phyloP scores from a whole-genome alignment of 2,888 invertebrate species.

The Trichogramma dendrolimi region DNA sequence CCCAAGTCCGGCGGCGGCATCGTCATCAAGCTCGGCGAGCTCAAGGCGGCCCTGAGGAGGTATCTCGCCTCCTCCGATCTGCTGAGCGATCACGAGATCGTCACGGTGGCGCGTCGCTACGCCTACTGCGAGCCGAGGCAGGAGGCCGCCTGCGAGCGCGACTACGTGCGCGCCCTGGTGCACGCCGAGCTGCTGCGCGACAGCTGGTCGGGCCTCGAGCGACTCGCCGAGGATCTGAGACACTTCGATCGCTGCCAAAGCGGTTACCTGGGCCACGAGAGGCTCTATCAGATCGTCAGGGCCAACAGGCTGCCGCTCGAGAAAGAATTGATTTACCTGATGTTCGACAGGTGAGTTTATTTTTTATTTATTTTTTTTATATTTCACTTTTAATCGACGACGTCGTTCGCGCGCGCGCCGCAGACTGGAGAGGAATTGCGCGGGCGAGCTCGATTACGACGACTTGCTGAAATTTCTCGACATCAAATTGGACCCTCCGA shows the following conservation, averaged over 20 bases:
- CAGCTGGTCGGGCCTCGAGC: slow-evolving; percentile 68
- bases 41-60: slow-evolving; percentile 8
- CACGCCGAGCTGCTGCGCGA: slow-evolving; percentile 69
- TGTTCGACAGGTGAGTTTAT: slow-evolving; percentile 63
- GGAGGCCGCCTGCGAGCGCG: slow-evolving; percentile 31
- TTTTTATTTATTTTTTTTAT: slow-evolving; percentile 7
- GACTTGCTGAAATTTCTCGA: slow-evolving; percentile 72
- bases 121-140: slow-evolving; percentile 59
- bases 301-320: slow-evolving; percentile 69
- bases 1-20: slow-evolving; percentile 34
- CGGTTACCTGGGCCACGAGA: slow-evolving; percentile 59
- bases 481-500: slow-evolving; percentile 58
- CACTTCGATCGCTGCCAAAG: slow-evolving; percentile 58
- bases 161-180: slow-evolving; percentile 59
- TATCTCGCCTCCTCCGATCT: slow-evolving; percentile 49
- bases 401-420: no score
- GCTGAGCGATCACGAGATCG: slow-evolving; percentile 77
- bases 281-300: slow-evolving; percentile 63
- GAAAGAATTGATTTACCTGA: slow-evolving; percentile 64
- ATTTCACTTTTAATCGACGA: not conserved
- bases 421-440: slow-evolving; percentile 63
- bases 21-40: slow-evolving; percentile 34
- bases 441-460: slow-evolving; percentile 63
- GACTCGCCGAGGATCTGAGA: slow-evolving; percentile 59
- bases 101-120: slow-evolving; percentile 71